These are phyloP conservation scores for Olivierus martensii DNA, from an alignment of 1,140 invertebrate species.

Conservation along the genomic window DNA sequence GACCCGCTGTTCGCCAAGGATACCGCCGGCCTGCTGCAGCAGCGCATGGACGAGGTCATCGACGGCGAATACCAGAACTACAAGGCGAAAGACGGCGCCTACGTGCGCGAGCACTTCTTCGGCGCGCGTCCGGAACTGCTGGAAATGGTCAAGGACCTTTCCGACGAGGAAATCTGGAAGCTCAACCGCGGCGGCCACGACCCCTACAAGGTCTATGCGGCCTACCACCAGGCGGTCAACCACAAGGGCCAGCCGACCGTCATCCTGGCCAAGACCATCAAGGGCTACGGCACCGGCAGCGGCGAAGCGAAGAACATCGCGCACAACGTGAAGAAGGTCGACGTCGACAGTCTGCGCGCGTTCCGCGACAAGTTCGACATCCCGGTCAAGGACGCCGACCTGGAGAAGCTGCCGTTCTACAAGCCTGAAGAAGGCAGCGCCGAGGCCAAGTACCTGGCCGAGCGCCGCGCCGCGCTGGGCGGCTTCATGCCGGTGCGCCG, in stretches of 20 bases:
- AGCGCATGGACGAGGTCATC: slow-evolving; percentile 3
- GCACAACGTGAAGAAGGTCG: slow-evolving; percentile 6
- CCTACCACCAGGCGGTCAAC: not conserved
- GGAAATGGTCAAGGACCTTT: no score
- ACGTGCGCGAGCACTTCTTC: slow-evolving; percentile 12
- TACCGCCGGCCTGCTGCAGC: not conserved
- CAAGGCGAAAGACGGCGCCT: slow-evolving; percentile 8
- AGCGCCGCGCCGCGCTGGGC: slow-evolving; percentile 4
- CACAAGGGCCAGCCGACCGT: slow-evolving; percentile 9
- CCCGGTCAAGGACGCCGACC: not conserved
- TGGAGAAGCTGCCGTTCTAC: not conserved
- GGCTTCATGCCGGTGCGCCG: slow-evolving; percentile 3
- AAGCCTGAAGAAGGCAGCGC: not conserved
- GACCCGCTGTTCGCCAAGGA: slow-evolving; percentile 6
- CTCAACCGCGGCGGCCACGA: slow-evolving; percentile 11
- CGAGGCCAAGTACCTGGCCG: not conserved
- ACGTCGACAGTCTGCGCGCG: not conserved
- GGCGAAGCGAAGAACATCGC: slow-evolving; percentile 3
- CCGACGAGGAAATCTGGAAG: no score
- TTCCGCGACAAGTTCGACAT: not conserved
- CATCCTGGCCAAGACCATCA: slow-evolving; percentile 11
- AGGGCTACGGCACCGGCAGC: slow-evolving; percentile 13
- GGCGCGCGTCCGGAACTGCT: no score
- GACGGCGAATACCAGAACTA: slow-evolving; percentile 13
- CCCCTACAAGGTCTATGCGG: slow-evolving; percentile 4